Evolutionary conservation across 2,888 invertebrate genomes (phyloP).

Genomic region (Nomada ferruginata): DNA sequence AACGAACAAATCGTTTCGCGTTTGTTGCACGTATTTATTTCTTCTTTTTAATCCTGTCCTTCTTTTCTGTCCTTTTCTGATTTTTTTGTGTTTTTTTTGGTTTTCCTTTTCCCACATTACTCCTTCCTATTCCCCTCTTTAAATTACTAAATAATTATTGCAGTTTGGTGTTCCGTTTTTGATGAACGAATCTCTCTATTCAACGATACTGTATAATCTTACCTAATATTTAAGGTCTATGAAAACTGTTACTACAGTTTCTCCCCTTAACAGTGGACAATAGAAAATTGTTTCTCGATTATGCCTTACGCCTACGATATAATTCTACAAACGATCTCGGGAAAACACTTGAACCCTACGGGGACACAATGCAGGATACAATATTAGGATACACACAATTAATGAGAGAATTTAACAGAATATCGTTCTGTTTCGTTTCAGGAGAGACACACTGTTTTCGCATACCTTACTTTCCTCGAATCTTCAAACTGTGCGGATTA

Average conservation of each 20-base stretch:
- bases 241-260: background rate
- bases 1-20: background rate
- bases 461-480: slow-evolving; percentile 13
- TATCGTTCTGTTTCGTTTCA: background rate
- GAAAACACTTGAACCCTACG: slow-evolving; percentile 22
- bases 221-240: slow-evolving; percentile 22
- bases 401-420: background rate
- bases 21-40: slow-evolving; percentile 16
- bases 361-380: background rate
- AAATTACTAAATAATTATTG: slow-evolving; percentile 61
- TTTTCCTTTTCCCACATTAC: background rate
- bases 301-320: slow-evolving; percentile 34
- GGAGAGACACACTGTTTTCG: slow-evolving; percentile 23
- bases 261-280: slow-evolving; percentile 21
- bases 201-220: slow-evolving; percentile 14
- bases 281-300: slow-evolving; percentile 46
- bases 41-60: background rate
- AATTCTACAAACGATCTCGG: slow-evolving; percentile 18
- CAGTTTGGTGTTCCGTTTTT: slow-evolving; percentile 69
- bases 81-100: background rate
- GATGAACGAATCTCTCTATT: slow-evolving; percentile 40
- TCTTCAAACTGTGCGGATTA: slow-evolving; percentile 16
- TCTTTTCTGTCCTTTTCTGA: too few species aligned
- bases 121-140: background rate
- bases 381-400: too few species aligned